Conservation (phyloP, 2,888 invertebrate genomes). For the Spodoptera exigua region DNA sequence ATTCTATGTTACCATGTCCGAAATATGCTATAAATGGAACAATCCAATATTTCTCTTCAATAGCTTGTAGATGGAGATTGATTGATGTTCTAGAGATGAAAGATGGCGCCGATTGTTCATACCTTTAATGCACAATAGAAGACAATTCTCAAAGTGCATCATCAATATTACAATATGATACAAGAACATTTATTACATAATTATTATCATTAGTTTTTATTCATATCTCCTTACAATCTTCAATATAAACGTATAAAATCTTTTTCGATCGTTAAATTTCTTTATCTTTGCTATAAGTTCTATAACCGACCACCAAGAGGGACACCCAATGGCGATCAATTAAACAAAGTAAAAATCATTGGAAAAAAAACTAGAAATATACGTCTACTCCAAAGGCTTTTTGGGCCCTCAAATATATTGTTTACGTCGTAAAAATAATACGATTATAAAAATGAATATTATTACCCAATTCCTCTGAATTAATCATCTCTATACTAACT, state of each 20-base stretch:
- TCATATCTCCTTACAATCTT: conserved; percentile 6
- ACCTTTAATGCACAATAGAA: conserved; percentile 8
- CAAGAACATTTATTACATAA: conserved; percentile 13
- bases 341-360: conserved; percentile 43
- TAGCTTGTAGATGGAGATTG: conserved; percentile 39
- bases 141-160: neutral
- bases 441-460: conserved; percentile 70
- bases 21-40: conserved; percentile 45
- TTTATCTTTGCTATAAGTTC: conserved; percentile 15
- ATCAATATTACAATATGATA: conserved; percentile 1
- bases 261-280: conserved; percentile 7
- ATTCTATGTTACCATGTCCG: conserved; percentile 32
- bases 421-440: conserved; percentile 63
- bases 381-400: conserved; percentile 38
- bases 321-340: conserved; percentile 41
- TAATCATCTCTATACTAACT: conserved; percentile 73
- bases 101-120: conserved; percentile 23
- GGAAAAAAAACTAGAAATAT: conserved; percentile 23
- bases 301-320: conserved; percentile 35
- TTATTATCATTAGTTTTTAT: conserved; percentile 20
- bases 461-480: conserved; percentile 70
- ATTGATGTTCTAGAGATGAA: conserved; percentile 36
- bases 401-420: conserved; percentile 55
- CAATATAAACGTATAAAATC: conserved; percentile 10
- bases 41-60: conserved; percentile 31